These are phyloP conservation scores for Amphipyra berbera DNA, from an alignment of 2,888 invertebrate genomes.

Conservation along the genomic window DNA sequence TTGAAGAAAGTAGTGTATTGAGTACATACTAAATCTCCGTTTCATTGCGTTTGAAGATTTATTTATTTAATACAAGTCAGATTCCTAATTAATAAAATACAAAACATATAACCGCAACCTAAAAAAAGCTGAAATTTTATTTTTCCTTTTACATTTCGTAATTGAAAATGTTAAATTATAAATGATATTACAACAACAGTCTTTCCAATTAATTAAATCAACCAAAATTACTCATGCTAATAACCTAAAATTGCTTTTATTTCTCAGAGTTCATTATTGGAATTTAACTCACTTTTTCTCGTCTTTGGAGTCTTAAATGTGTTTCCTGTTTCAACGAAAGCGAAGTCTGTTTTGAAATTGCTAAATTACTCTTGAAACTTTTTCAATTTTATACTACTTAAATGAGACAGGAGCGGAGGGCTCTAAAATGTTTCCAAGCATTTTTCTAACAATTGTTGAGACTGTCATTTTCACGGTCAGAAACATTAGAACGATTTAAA, in stretches of 20 bases:
- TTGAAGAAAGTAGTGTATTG: not conserved
- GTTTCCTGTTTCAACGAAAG: slow-evolving; percentile 32
- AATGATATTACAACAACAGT: not conserved
- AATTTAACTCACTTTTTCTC: slow-evolving; percentile 35
- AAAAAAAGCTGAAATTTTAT: not conserved
- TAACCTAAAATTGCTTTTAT: slow-evolving; percentile 11
- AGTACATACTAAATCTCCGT: not conserved
- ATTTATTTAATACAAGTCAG: not conserved
- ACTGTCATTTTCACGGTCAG: not conserved
- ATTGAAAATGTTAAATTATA: not conserved
- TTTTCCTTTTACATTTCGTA: not conserved
- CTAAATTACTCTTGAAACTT: slow-evolving; percentile 48
- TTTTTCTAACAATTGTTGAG: not conserved
- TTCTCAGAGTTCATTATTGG: slow-evolving; percentile 37
- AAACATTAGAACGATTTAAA: slow-evolving; percentile 8
- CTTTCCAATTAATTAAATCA: slow-evolving; percentile 14
- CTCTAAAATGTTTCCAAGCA: not conserved
- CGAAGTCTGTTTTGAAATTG: slow-evolving; percentile 35
- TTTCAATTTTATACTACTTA: slow-evolving; percentile 32
- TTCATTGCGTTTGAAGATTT: not conserved
- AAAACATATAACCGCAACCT: too few relatives aligned
- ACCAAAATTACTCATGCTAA: slow-evolving; percentile 10
- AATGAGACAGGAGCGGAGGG: not conserved
- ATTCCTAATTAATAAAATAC: too few relatives aligned
- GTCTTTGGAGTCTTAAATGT: slow-evolving; percentile 21